These are phyloP conservation scores for Rhagophthalmus giganteus DNA, from an alignment of 2,888 invertebrate genomes.

Conservation along the genomic window DNA sequence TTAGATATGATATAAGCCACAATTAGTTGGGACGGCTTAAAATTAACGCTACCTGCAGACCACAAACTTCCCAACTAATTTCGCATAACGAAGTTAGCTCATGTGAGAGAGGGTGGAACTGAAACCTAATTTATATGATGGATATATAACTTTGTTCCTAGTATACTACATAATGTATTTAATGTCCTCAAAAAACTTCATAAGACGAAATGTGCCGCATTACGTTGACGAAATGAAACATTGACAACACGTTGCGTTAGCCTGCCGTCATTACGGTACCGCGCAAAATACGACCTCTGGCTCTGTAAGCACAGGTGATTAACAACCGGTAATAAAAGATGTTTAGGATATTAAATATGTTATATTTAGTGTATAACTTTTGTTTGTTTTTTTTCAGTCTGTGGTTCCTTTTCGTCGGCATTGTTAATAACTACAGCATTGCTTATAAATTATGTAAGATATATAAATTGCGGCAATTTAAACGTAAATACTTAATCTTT, in stretches of 20 bases:
- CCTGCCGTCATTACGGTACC: slow-evolving; percentile 17
- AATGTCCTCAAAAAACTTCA: slow-evolving; percentile 23
- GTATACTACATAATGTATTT: slow-evolving; percentile 27
- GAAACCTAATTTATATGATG: slow-evolving; percentile 31
- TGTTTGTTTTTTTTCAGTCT: too few species aligned
- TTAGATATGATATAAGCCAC: slow-evolving; percentile 28
- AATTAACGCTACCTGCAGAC: slow-evolving; percentile 31
- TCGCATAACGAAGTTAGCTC: slow-evolving; percentile 27
- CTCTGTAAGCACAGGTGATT: too few species aligned
- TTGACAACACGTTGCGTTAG: slow-evolving; percentile 16
- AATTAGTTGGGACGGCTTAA: slow-evolving; percentile 30
- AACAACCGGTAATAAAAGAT: too few species aligned
- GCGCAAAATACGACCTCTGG: too few species aligned
- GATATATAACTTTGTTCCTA: slow-evolving; percentile 29
- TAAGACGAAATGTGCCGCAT: slow-evolving; percentile 25
- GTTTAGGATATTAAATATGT: too few species aligned
- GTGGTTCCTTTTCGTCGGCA: too few species aligned
- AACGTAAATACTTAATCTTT: too few species aligned
- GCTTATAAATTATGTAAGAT: too few species aligned
- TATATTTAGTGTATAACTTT: too few species aligned
- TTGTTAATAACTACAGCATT: too few species aligned
- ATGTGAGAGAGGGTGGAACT: slow-evolving; percentile 27
- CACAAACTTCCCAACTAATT: slow-evolving; percentile 32
- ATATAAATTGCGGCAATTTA: too few species aligned
- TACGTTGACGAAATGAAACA: slow-evolving; percentile 7